phyloP scores from a whole-genome alignment of 2,797 vertebrate species.

The Enteromius mattozi region DNA sequence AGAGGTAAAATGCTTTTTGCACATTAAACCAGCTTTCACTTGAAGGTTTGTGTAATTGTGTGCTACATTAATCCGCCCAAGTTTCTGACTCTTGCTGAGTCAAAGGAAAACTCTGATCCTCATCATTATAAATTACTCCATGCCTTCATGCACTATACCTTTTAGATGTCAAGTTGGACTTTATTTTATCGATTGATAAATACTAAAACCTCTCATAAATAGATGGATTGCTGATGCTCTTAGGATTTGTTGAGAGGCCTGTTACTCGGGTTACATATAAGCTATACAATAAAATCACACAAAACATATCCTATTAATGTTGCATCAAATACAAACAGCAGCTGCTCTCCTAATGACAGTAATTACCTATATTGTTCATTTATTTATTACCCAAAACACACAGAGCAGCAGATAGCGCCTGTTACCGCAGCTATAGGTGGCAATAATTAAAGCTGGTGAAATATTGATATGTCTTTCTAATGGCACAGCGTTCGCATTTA shows the following conservation, averaged over 20 bases:
- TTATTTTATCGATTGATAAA: conserved; percentile 37
- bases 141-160: conserved; percentile 12
- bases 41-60: conserved; percentile 2
- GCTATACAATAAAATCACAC: conserved; percentile 9
- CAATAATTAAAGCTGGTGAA: conserved; percentile 64
- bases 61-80: not conserved
- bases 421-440: conserved; percentile 34
- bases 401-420: conserved; percentile 41
- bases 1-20: not conserved
- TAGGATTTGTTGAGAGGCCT: conserved; percentile 44
- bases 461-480: conserved; percentile 65
- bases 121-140: conserved; percentile 17
- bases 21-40: not conserved
- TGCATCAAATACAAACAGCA: conserved; percentile 45
- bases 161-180: conserved; percentile 19
- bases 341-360: conserved; percentile 29
- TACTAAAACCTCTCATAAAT: conserved; percentile 22
- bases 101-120: conserved; percentile 17
- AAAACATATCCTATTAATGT: conserved; percentile 40
- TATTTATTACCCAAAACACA: conserved; percentile 52
- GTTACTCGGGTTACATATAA: conserved; percentile 34
- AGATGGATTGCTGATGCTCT: conserved; percentile 28
- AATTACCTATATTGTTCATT: conserved; percentile 36
- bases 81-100: conserved; percentile 28
- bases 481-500: conserved; percentile 46